Percentiles rank a stretch among this genome's conserved stretches.
These are phyloP conservation scores for Sycophila texana DNA, from an alignment of 2,888 invertebrate genomes.

Conservation along the genomic window DNA sequence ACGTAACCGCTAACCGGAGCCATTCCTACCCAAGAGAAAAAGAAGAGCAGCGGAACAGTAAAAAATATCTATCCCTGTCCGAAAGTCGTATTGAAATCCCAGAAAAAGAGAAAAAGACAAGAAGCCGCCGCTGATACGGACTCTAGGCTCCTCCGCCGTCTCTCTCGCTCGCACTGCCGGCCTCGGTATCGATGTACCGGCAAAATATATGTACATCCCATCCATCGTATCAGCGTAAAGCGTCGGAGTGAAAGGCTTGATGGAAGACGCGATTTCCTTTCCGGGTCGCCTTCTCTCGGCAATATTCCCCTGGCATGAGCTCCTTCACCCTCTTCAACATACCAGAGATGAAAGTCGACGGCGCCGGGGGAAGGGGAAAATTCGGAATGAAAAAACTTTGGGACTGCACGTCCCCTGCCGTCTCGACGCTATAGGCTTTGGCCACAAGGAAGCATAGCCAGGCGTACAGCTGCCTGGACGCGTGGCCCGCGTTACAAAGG, in stretches of 20 bases:
- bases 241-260: constrained; percentile 23
- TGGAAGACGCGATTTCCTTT: constrained; percentile 35
- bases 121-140: not conserved
- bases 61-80: constrained; percentile 2
- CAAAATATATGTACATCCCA: not conserved
- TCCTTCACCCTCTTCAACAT: constrained; percentile 20
- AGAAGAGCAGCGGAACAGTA: not conserved
- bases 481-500: too few species aligned
- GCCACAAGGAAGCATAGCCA: too few species aligned
- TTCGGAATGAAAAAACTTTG: constrained; percentile 53
- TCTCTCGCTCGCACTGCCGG: not conserved
- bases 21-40: not conserved
- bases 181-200: not conserved
- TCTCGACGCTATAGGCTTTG: too few species aligned
- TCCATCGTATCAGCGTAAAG: constrained; percentile 26
- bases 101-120: constrained; percentile 8
- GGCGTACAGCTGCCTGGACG: too few species aligned
- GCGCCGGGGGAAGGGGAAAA: not conserved
- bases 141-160: not conserved
- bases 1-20: not conserved
- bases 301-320: constrained; percentile 14
- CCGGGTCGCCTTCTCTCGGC: constrained; percentile 9
- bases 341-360: constrained; percentile 10
- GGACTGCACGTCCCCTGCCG: not conserved
- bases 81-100: constrained; percentile 8